A percentile compares a stretch with the other conserved stretches of the same genome.
Evolutionary conservation across 2,797 vertebrate species (phyloP).

Genomic region (Pseudomugil tenellus): DNA sequence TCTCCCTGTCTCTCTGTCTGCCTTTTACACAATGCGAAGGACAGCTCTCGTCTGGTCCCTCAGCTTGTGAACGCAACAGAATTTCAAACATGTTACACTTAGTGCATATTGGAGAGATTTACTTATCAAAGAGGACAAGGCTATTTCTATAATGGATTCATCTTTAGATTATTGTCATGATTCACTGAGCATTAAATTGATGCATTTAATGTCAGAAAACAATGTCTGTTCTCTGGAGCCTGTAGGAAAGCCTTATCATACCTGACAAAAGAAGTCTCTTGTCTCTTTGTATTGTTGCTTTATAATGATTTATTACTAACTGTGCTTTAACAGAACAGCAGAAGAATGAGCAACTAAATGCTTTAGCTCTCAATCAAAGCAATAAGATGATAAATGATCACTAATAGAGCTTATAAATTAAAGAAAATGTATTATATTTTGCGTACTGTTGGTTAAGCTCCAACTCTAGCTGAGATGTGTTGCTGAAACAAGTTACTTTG

Average conservation of each 20-base stretch:
- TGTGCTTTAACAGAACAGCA: not conserved
- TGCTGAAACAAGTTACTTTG: too few relatives aligned
- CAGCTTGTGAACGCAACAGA: slow-evolving; percentile 11
- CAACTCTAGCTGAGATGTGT: not conserved
- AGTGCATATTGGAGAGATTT: not conserved
- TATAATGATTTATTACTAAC: not conserved
- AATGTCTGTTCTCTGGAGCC: not conserved
- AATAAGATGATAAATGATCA: not conserved
- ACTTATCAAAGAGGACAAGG: not conserved
- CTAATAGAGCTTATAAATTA: not conserved
- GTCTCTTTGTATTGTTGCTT: not conserved
- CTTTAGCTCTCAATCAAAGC: slow-evolving; percentile 4
- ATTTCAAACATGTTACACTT: slow-evolving; percentile 17
- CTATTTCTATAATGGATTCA: not conserved
- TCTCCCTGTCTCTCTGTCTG: slow-evolving; percentile 47
- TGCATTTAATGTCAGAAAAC: not conserved
- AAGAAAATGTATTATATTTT: not conserved
- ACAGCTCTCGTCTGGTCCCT: slow-evolving; percentile 16
- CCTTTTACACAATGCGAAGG: slow-evolving; percentile 28
- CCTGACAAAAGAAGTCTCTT: not conserved
- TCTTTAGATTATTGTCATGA: not conserved
- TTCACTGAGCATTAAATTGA: not conserved
- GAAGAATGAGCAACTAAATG: not conserved
- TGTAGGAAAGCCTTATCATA: not conserved
- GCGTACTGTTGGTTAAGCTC: too few relatives aligned